Conservation (phyloP, 2,888 invertebrate species). For the Drosophila incognita region DNA sequence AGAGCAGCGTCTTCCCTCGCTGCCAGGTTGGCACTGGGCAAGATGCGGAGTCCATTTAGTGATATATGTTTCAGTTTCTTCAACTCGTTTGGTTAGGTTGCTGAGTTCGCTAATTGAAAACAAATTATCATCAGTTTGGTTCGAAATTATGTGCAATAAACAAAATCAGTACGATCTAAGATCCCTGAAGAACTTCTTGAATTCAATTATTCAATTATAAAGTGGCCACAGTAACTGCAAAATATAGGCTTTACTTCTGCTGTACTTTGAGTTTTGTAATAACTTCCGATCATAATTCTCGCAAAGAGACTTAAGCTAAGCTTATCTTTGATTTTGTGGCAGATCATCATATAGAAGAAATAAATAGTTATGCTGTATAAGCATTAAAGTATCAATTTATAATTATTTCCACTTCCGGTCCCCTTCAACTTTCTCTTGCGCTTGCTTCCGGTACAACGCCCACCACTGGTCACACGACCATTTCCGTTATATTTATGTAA, state of each 20-base stretch:
- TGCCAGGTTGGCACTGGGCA: slow-evolving; percentile 46
- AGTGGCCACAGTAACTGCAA: not conserved
- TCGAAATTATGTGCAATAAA: slow-evolving; percentile 58
- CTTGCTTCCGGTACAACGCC: not conserved
- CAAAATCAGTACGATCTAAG: slow-evolving; percentile 5
- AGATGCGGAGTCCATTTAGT: slow-evolving; percentile 6
- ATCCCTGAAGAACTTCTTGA: not conserved
- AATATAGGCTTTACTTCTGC: not conserved
- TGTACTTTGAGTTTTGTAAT: not conserved
- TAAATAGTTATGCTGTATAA: not conserved
- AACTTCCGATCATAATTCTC: not conserved
- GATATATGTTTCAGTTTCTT: slow-evolving; percentile 12
- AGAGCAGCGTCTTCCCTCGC: slow-evolving; percentile 88
- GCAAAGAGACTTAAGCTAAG: not conserved
- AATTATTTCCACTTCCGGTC: not conserved
- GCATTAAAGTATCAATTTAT: not conserved
- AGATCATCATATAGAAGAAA: too few species aligned
- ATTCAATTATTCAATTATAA: not conserved
- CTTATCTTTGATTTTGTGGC: not conserved
- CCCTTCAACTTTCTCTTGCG: not conserved
- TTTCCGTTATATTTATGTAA: too few species aligned
- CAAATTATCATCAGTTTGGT: slow-evolving; percentile 44
- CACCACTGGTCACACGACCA: too few species aligned
- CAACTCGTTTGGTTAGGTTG: slow-evolving; percentile 25
- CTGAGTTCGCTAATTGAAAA: slow-evolving; percentile 17